Conservation (phyloP, 2,113 vertebrate species). For the Glareola pratincola region DNA sequence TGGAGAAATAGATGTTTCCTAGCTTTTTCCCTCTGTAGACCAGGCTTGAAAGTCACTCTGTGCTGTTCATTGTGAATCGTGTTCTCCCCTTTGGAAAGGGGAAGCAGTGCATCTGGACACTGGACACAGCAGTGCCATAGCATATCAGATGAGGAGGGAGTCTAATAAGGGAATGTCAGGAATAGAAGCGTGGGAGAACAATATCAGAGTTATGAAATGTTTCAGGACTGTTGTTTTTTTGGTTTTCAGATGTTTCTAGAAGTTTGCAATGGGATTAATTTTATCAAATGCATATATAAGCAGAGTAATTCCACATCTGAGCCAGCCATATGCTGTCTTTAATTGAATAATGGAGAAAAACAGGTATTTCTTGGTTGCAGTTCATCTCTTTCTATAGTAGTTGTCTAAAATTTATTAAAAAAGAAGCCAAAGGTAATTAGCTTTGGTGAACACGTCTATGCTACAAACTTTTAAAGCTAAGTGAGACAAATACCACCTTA, state of each 20-base stretch:
- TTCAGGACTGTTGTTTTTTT: background rate
- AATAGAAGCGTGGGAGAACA: background rate
- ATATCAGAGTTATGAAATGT: background rate
- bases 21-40: background rate
- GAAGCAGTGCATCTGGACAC: accelerated
- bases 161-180: background rate
- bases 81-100: background rate
- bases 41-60: background rate
- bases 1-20: background rate
- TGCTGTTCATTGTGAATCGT: too few relatives aligned
- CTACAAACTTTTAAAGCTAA: background rate
- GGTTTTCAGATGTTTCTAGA: background rate
- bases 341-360: background rate
- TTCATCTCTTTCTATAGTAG: background rate
- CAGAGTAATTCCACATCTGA: background rate
- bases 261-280: background rate
- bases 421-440: background rate
- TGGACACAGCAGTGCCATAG: background rate
- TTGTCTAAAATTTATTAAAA: background rate
- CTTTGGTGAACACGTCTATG: accelerated
- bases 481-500: background rate
- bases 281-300: background rate
- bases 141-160: background rate
- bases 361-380: background rate
- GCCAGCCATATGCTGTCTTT: background rate